phyloP scores from a whole-genome alignment of 2,797 vertebrate genomes.

The Nothura maculosa region DNA sequence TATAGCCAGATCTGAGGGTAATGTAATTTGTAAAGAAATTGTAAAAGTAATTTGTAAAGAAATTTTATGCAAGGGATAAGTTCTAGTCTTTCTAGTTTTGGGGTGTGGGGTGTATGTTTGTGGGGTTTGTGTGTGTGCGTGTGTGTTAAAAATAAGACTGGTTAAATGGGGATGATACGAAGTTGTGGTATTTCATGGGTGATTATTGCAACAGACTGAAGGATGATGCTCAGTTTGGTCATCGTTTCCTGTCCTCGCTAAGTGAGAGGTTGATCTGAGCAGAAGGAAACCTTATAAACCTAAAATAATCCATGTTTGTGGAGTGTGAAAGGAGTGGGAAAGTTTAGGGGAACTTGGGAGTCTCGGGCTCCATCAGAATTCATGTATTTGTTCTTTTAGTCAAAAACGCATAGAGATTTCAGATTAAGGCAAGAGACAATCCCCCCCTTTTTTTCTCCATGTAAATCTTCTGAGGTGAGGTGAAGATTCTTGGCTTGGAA shows the following conservation, averaged over 20 bases:
- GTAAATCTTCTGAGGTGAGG: neutral
- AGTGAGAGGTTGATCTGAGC: neutral
- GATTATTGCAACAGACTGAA: neutral
- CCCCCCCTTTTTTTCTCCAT: neutral
- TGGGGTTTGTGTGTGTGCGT: too few relatives aligned
- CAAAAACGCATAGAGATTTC: neutral
- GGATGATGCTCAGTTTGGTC: neutral
- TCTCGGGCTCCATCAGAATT: neutral
- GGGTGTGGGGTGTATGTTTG: too few relatives aligned
- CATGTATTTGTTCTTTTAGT: neutral
- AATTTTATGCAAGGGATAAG: neutral
- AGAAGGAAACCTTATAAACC: neutral
- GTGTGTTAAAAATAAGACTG: neutral
- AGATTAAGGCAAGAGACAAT: neutral
- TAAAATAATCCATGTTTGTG: neutral
- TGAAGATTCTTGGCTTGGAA: neutral
- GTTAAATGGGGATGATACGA: neutral
- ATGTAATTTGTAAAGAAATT: neutral
- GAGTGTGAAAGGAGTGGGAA: neutral
- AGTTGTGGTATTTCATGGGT: neutral
- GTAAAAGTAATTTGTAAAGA: neutral
- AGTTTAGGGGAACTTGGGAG: neutral
- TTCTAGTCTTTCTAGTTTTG: neutral
- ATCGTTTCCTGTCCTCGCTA: neutral
- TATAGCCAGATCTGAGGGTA: neutral